Base-by-base conservation (phyloP, 2,797 vertebrate genomes). In the Thripadectes ignobilis region DNA sequence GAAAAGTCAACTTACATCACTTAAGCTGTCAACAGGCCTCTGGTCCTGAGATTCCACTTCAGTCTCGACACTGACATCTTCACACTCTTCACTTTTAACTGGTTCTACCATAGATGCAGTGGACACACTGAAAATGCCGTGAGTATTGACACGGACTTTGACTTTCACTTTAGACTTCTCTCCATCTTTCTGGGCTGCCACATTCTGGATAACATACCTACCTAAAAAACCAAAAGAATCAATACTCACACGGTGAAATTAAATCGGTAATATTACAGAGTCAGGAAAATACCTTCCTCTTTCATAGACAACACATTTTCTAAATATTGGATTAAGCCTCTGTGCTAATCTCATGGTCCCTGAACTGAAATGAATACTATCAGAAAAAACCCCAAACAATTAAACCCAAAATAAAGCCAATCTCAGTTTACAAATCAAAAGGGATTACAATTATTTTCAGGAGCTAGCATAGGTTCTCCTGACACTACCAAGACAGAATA, bases 151-250 rank as follows among this genome's bases (percentile, higher is more conserved):
- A 58, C 97, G 97, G 39, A 98, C 98, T 94, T 98, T 98, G 55
- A 99, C 98, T 92, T 98, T 99, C 36, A 99, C 98, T 91, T 97
- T 98, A 43, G 98, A 98, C 77, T 98, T 98, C 71, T 98, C 98
- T 89, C 98, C 98, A 45, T 98, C 98, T 87, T 98, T 98, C 91
- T 98, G 98, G 27, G 98, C 94, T 87, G 97, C 97, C 89, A 99
- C 97, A 57, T 98, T 98, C 95, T 98, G 98, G 71, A 99, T 98
- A 84, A 98, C 15, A 57, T 98, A 98, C 84, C 98, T 98, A 57
- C 98, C 98, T 98, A 89, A 83, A 46, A 46, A 91, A 71, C 4
- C 22, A 72, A 41, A 88, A 81, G 22, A 71, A 86, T n/a, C 10
- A 48, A 59, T 29, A 61, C 12, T 93, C 49, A 80, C 24, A 52